Evolutionary conservation across 2,113 vertebrate species (phyloP), one percentile per base, ranked within the genome.

Genomic region (Engystomops pustulosus): DNA sequence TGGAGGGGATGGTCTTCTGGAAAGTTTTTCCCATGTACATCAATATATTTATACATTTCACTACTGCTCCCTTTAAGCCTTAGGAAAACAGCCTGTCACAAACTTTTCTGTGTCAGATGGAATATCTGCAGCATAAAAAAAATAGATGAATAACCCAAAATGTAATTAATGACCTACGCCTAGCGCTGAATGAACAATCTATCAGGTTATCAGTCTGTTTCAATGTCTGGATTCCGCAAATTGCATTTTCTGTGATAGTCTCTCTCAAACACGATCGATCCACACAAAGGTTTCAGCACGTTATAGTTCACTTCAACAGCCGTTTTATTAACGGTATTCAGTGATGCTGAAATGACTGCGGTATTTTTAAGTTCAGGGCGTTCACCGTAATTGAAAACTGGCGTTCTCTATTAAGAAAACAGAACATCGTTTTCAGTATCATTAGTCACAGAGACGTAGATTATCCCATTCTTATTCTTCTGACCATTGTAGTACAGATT

Each of bases 191-290:
- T 60, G 55, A 60, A 25, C 55, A 60, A 60, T 60, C 55, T 60
- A 60, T 60, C 55, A 60, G 55, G n/a, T 60, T 60, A 60, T 60
- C 55, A 60, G n/a, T 60, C 55, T 60, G 55, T 60, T 60, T 60
- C 55, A 60, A 25, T 27, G 23, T 27, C 55, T 60, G 55, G 23
- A 23, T 25, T 60, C 55, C 23, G 23, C 55, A 60, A 60, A 60
- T 60, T 60, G 55, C 55, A 60, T 60, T 60, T 60, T 60, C 55
- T 60, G 55, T 60, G 55, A 25, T 60, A 60, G n/a, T 27, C 10
- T 25, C 23, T 60, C 55, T 60, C 55, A 25, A 60, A 60, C n/a
- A 25, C 55, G 12, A 60, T 60, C 55, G 55, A 60, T 60, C 23
- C 55, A 60, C 23, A 60, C 23, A 60, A 60, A 60, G 55, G 55